Percentiles rank a stretch among this genome's conserved stretches.
Conservation (phyloP, 2,888 invertebrate genomes). For the Tridacna gigas region DNA sequence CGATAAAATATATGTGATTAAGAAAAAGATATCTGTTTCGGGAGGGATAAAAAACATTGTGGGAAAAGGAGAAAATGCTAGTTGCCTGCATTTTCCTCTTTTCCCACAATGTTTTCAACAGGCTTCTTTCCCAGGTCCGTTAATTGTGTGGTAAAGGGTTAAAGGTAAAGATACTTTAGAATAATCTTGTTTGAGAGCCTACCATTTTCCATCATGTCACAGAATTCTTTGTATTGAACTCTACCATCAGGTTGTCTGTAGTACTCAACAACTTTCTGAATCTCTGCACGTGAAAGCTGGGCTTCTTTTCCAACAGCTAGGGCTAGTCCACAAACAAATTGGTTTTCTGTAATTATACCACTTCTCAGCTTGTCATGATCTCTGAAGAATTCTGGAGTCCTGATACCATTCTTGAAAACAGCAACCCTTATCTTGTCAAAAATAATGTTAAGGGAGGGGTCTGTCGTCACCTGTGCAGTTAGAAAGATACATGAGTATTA, state of each 20-base stretch:
- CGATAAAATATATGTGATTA: too few relatives aligned
- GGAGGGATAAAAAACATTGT: too few relatives aligned
- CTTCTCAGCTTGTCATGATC: slow-evolving; percentile 84
- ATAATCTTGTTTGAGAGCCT: not conserved
- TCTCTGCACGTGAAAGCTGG: slow-evolving; percentile 81
- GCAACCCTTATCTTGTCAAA: slow-evolving; percentile 83
- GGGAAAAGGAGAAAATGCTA: too few relatives aligned
- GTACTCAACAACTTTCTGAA: slow-evolving; percentile 83
- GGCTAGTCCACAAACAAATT: slow-evolving; percentile 84
- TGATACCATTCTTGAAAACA: slow-evolving; percentile 83
- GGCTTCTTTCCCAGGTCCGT: too few relatives aligned
- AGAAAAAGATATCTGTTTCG: too few relatives aligned
- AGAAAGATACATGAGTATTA: not conserved
- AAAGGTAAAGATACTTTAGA: too few relatives aligned
- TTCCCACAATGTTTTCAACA: too few relatives aligned
- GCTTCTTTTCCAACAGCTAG: slow-evolving; percentile 84
- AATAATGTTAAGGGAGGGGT: slow-evolving; percentile 82
- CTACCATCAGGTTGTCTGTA: slow-evolving; percentile 82
- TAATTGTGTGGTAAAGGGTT: too few relatives aligned
- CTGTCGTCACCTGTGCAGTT: slow-evolving; percentile 71
- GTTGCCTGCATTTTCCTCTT: too few relatives aligned
- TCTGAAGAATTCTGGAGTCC: slow-evolving; percentile 84
- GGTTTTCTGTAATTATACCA: slow-evolving; percentile 84
- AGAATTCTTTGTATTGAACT: slow-evolving; percentile 84
- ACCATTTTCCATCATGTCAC: slow-evolving; percentile 85